Evolutionary conservation across 2,797 vertebrate species (phyloP).

Genomic region (Helicolenus hilgendorfi): DNA sequence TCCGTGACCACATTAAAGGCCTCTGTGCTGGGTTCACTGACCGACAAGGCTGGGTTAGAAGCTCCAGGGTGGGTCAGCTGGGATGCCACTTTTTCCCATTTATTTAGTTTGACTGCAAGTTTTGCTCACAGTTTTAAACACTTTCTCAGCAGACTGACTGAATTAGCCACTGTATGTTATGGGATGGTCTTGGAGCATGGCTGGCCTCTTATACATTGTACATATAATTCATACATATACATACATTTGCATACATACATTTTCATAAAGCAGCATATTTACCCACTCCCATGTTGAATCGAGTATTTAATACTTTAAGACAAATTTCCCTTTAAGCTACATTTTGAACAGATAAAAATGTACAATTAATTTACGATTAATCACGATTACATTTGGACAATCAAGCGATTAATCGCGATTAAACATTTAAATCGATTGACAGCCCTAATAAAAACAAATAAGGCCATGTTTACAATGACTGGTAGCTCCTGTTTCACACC

Average conservation of each 20-base stretch:
- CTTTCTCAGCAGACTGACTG: background rate
- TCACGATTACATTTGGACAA: too few relatives aligned
- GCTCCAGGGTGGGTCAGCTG: slow-evolving; percentile 39
- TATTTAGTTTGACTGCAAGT: slow-evolving; percentile 28
- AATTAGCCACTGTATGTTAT: background rate
- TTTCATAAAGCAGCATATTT: too few relatives aligned
- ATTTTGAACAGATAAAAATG: too few relatives aligned
- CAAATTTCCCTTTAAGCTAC: too few relatives aligned
- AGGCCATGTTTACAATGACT: background rate
- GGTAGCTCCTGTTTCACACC: background rate
- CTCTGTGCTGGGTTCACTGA: slow-evolving; percentile 31
- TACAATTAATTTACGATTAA: too few relatives aligned
- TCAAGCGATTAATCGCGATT: too few relatives aligned
- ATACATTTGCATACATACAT: too few relatives aligned
- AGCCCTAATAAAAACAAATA: background rate
- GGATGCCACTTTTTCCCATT: slow-evolving; percentile 14
- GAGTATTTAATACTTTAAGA: too few relatives aligned
- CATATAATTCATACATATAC: background rate
- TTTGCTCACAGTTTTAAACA: background rate
- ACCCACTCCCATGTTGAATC: too few relatives aligned
- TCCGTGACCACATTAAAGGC: slow-evolving; percentile 67
- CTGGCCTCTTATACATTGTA: background rate
- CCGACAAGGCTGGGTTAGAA: slow-evolving; percentile 1
- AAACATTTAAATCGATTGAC: too few relatives aligned
- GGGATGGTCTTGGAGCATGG: background rate